A percentile compares a stretch with the other conserved stretches of the same genome.
phyloP scores from a whole-genome alignment of 1,140 invertebrate species.

The Calosoma granatense region DNA sequence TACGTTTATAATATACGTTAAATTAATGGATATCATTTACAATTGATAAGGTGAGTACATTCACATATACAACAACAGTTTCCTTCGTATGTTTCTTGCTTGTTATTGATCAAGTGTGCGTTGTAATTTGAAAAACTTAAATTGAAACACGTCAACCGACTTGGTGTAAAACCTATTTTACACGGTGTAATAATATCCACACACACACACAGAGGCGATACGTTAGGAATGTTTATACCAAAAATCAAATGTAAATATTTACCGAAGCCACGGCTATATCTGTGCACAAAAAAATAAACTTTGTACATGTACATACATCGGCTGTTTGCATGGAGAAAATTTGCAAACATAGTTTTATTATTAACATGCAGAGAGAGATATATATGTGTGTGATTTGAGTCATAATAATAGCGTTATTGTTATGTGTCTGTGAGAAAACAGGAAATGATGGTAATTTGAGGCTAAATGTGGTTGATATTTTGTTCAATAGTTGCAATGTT shows the following conservation, averaged over 20 bases:
- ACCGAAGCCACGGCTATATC: not conserved
- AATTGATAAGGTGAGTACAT: slow-evolving; percentile 28
- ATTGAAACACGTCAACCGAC: not conserved
- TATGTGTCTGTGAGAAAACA: too few species aligned
- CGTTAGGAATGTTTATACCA: too few species aligned
- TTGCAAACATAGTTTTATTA: too few species aligned
- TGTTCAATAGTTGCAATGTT: not conserved
- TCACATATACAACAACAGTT: too few species aligned
- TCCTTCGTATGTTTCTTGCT: not conserved
- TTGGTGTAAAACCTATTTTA: not conserved
- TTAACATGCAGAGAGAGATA: too few species aligned
- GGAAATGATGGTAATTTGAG: too few species aligned
- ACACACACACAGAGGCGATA: not conserved
- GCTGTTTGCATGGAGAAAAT: too few species aligned
- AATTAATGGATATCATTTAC: slow-evolving; percentile 28
- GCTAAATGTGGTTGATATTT: not conserved
- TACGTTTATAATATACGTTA: slow-evolving; percentile 9
- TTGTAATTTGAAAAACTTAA: not conserved
- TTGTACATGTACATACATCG: too few species aligned
- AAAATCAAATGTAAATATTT: not conserved
- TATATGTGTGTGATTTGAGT: too few species aligned
- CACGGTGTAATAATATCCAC: not conserved
- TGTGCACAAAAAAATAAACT: not conserved
- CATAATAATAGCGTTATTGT: too few species aligned
- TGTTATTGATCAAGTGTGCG: not conserved